Evolutionary conservation across 1,140 invertebrate species (phyloP), one percentile per base, ranked within the genome.

Genomic region (Cherax quadricarinatus): DNA sequence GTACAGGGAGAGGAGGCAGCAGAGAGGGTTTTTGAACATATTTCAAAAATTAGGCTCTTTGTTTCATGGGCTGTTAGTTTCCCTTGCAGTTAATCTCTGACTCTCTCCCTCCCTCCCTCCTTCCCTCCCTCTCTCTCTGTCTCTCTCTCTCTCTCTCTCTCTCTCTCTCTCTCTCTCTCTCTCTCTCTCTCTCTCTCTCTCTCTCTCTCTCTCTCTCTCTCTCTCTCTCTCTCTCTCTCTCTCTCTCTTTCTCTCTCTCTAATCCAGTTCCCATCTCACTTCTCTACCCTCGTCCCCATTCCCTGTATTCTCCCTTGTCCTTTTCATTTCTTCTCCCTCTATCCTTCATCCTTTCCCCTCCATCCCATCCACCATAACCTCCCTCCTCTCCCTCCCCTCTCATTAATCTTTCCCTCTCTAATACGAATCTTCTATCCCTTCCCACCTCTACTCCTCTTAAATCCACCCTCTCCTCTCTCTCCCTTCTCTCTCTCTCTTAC

Each of bases 41-140:
- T 16, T 60, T 60, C 9, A 9, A 1, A 9, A 9, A 60, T 16
- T 16, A 60, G 16, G 57, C 16, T 60, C 57, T 10, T 60, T 9
- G 3, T 60, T 10, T 9, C 57, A 60, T 60, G 57, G 30, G 30
- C 30, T 60, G 9, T 60, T 60, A 16, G 57, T 60, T 16, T 60
- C 57, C 16, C 57, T 60, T 16, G 9, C 57, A 10, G 0, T 60
- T 16, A 10, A 16, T 66, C 14, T 66, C 14, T 66, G 14, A 18
- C 18, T 18, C 12, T 18, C 70, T 75, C 24, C 9, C n/a, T 41
- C 24, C 30, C n/a, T 41, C 70, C 30, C n/a, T 24, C 21, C 4
- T n/a, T 73, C 70, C 30, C 70, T 73, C 70, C 30, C 70, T 73
- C 70, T 73, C 70, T 73, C 70, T 73, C 70, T 73, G n/a, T 73